phyloP scores from a whole-genome alignment of 2,113 vertebrate genomes.

The Monopterus albus region DNA sequence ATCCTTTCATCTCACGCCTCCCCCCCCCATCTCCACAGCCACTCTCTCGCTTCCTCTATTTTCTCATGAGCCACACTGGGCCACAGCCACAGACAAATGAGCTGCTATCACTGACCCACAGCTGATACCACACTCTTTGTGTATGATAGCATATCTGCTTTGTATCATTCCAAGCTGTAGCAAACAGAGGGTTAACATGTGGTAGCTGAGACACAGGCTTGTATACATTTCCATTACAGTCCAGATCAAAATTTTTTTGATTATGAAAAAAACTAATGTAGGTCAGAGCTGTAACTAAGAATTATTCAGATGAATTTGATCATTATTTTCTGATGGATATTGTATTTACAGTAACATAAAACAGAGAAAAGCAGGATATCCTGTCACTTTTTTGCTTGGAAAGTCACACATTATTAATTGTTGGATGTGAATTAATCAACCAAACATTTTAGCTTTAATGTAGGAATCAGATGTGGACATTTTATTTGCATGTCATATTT shows the following conservation, averaged over 20 bases:
- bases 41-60: constrained; percentile 49
- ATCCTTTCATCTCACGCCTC: constrained; percentile 63
- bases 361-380: too few relatives aligned
- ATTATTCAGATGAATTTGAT: too few relatives aligned
- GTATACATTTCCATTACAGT: too few relatives aligned
- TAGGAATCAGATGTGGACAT: background rate
- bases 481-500: background rate
- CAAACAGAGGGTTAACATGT: too few relatives aligned
- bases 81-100: constrained; percentile 60
- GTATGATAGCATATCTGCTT: background rate
- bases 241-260: too few relatives aligned
- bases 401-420: background rate
- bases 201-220: too few relatives aligned
- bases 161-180: constrained; percentile 21
- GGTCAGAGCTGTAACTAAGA: too few relatives aligned
- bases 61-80: constrained; percentile 48
- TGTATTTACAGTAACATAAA: too few relatives aligned
- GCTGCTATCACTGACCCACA: constrained; percentile 60
- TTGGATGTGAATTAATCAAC: background rate
- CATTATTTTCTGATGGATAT: too few relatives aligned
- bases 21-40: constrained; percentile 11
- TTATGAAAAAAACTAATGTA: background rate
- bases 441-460: background rate
- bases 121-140: constrained; percentile 28
- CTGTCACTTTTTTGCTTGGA: too few relatives aligned